A percentile compares a stretch with the other conserved stretches of the same genome.
Conservation (phyloP, 1,140 invertebrate genomes). For the Archegozetes longisetosus region DNA sequence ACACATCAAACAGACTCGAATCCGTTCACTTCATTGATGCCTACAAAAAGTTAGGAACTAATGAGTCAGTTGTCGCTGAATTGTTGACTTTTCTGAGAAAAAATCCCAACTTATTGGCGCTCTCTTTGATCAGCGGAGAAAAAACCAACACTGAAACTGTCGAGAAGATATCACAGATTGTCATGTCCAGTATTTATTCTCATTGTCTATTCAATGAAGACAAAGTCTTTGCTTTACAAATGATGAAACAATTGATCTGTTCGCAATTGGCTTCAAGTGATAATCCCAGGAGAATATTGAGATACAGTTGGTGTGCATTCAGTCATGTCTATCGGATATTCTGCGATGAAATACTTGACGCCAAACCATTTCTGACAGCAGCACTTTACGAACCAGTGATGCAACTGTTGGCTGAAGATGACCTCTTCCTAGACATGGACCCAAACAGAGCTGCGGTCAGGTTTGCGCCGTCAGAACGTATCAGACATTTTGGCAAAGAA, state of each 20-base stretch:
- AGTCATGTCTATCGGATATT: conserved; percentile 73
- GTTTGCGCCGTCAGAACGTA: conserved; percentile 48
- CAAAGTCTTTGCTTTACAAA: conserved; percentile 52
- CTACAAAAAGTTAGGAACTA: conserved; percentile 63
- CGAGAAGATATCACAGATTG: conserved; percentile 40
- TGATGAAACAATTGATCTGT: conserved; percentile 63
- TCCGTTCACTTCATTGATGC: conserved; percentile 68
- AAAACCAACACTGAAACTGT: conserved; percentile 27
- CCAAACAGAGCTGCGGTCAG: conserved; percentile 64
- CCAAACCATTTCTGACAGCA: conserved; percentile 79
- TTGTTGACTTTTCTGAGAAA: conserved; percentile 57
- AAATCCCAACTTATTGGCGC: conserved; percentile 59
- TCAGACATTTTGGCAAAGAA: conserved; percentile 63
- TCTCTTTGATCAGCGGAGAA: conserved; percentile 62
- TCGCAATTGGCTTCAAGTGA: conserved; percentile 60
- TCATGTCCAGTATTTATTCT: conserved; percentile 66
- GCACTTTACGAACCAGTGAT: conserved; percentile 80
- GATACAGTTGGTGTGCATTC: conserved; percentile 72
- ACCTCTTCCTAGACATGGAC: conserved; percentile 81
- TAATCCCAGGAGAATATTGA: conserved; percentile 63
- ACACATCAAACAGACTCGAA: conserved; percentile 55
- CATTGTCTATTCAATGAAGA: conserved; percentile 64
- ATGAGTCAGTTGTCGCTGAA: conserved; percentile 61
- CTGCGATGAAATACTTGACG: conserved; percentile 73
- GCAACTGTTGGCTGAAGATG: conserved; percentile 78